Evolutionary conservation across 2,797 vertebrate genomes (phyloP), one percentile per base, ranked within the genome.

Genomic region (Rhynchotus rufescens): DNA sequence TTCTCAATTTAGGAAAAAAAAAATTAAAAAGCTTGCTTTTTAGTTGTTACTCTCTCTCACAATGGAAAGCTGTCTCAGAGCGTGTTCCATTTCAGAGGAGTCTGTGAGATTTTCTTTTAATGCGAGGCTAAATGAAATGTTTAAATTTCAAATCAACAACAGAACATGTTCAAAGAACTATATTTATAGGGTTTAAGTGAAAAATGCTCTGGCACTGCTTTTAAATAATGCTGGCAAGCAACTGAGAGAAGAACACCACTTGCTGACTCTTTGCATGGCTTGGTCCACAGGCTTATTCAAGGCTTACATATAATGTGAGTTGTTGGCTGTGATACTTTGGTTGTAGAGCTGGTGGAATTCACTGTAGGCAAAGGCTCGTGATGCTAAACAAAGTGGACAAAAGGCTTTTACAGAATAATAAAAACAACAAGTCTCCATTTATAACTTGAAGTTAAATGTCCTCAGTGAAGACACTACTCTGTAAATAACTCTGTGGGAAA

Each of bases 311-410:
- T 94, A 96, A 96, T 94, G 78, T 81, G 90, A 95, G 71, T 51
- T 94, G 94, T 36, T 96, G 95, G 92, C 95, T 94, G 94, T 93
- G 96, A 96, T 94, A 94, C 74, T 93, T 65, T 16, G 13, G 80
- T 92, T 77, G 68, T 47, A 95, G 93, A 32, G 71, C 88, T 94
- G 65, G 92, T 79, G 82, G 84, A 95, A 96, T 95, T 93, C 90
- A 96, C 94, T 95, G 86, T 93, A 95, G 94, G 95, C 96, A 94
- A 95, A 89, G 65, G 74, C 86, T 89, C 0, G 1, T 96, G 96
- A 96, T 94, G 93, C 71, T 96, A 94, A 96, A 84, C 77, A 94
- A 94, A 96, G 89, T 92, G 89, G 95, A 96, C 95, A 96, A 96
- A 96, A 95, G 64, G 86, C 86, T 96, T 95, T 96, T 95, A 89